phyloP scores from a whole-genome alignment of 2,888 invertebrate genomes.

The Agonopterix heracliana region DNA sequence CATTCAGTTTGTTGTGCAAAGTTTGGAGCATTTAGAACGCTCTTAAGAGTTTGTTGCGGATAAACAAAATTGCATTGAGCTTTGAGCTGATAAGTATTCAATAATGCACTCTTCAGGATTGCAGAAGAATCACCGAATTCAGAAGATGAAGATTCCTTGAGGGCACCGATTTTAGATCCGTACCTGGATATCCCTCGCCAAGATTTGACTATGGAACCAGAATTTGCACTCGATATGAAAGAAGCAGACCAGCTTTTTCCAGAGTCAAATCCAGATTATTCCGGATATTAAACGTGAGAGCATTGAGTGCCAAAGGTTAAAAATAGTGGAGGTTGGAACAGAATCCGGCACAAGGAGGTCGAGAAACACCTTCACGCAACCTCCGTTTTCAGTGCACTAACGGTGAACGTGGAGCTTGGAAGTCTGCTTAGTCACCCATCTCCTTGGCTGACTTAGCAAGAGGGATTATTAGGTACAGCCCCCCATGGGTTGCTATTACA shows the following conservation, averaged over 20 bases:
- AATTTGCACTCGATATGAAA: background rate
- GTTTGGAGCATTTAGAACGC: too few relatives aligned
- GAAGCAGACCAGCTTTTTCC: constrained; percentile 12
- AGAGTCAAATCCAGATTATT: constrained; percentile 2
- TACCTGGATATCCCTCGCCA: background rate
- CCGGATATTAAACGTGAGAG: constrained; percentile 11
- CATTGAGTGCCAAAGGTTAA: constrained; percentile 15
- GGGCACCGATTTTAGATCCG: background rate
- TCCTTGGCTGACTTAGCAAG: constrained; percentile 6
- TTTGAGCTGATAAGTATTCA: too few relatives aligned
- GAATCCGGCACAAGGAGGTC: constrained; percentile 15
- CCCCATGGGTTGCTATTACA: constrained; percentile 11
- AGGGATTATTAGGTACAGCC: constrained; percentile 3
- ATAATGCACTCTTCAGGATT: too few relatives aligned
- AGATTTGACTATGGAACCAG: background rate
- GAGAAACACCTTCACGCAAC: constrained; percentile 14
- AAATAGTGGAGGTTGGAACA: constrained; percentile 11
- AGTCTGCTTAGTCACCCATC: constrained; percentile 3
- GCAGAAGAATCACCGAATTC: too few relatives aligned
- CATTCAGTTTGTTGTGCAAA: too few relatives aligned
- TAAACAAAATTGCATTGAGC: too few relatives aligned
- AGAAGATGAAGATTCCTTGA: too few relatives aligned
- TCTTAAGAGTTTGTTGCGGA: too few relatives aligned
- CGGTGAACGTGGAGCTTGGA: constrained; percentile 12
- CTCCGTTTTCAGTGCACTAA: constrained; percentile 14